Conservation (phyloP, 2,113 vertebrate species). For the Entosphenus tridentatus region DNA sequence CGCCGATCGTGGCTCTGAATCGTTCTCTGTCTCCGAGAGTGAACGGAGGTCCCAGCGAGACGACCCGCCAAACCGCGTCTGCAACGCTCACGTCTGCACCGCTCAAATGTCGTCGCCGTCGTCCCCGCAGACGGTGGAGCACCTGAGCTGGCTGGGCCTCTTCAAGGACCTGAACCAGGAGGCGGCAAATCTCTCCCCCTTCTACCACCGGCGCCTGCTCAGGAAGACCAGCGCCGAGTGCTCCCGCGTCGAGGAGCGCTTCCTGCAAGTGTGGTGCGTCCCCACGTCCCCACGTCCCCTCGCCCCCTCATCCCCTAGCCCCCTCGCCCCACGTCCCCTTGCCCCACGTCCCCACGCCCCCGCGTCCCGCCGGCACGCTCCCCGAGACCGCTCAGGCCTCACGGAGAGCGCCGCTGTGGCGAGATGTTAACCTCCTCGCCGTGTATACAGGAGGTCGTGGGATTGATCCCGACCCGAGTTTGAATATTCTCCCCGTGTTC, state of each 20-base stretch:
- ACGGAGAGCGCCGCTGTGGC: too few species aligned
- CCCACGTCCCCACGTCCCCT: too few species aligned
- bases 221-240: slow-evolving; percentile 29
- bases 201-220: slow-evolving; percentile 31
- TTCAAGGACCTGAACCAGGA: slow-evolving; percentile 32
- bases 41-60: not conserved
- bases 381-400: too few species aligned
- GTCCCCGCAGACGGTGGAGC: slow-evolving; percentile 27
- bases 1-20: not conserved
- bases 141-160: slow-evolving; percentile 36
- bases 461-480: too few species aligned
- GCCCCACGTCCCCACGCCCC: too few species aligned
- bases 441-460: too few species aligned
- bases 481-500: too few species aligned
- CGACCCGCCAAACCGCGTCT: not conserved
- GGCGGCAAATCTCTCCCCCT: slow-evolving; percentile 28
- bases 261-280: slow-evolving; percentile 29
- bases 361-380: too few species aligned
- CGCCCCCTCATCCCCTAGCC: too few species aligned
- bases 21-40: not conserved
- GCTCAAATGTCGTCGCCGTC: not conserved
- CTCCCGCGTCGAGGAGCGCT: slow-evolving; percentile 27
- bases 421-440: too few species aligned
- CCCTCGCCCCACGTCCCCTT: too few species aligned
- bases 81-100: not conserved